Evolutionary conservation across 2,113 vertebrate genomes (phyloP).

Genomic region (Galeopterus variegatus): DNA sequence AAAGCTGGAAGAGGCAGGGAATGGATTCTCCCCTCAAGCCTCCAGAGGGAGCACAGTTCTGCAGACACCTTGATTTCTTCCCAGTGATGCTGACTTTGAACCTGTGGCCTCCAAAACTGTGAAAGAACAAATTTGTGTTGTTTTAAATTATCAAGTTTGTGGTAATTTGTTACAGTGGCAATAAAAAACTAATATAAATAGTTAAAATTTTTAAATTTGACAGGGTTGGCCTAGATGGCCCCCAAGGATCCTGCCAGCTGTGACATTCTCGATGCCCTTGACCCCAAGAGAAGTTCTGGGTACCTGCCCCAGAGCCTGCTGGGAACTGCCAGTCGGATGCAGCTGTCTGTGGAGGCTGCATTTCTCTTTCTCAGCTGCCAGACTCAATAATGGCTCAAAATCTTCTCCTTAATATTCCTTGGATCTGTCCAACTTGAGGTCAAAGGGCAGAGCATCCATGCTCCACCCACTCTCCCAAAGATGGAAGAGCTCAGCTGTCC

Average conservation of each 20-base stretch:
- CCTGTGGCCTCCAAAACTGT: neutral
- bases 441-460: slow-evolving; percentile 44
- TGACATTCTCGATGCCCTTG: neutral
- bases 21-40: accelerated
- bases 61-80: neutral
- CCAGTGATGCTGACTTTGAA: neutral
- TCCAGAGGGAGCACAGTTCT: neutral
- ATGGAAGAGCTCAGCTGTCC: slow-evolving; percentile 30
- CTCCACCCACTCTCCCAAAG: neutral
- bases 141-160: neutral
- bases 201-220: neutral
- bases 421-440: neutral
- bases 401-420: neutral
- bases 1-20: too few species aligned
- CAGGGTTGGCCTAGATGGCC: neutral
- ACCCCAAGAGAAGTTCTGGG: neutral
- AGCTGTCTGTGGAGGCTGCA: neutral
- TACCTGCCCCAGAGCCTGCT: neutral
- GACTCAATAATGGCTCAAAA: neutral
- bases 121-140: neutral
- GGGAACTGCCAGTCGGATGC: neutral
- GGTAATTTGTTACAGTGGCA: neutral
- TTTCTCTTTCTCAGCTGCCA: neutral
- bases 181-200: neutral
- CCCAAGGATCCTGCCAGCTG: neutral